Percentiles rank a stretch among this genome's conserved stretches.
Conservation (phyloP, 2,113 vertebrate genomes). For the Ictalurus punctatus region DNA sequence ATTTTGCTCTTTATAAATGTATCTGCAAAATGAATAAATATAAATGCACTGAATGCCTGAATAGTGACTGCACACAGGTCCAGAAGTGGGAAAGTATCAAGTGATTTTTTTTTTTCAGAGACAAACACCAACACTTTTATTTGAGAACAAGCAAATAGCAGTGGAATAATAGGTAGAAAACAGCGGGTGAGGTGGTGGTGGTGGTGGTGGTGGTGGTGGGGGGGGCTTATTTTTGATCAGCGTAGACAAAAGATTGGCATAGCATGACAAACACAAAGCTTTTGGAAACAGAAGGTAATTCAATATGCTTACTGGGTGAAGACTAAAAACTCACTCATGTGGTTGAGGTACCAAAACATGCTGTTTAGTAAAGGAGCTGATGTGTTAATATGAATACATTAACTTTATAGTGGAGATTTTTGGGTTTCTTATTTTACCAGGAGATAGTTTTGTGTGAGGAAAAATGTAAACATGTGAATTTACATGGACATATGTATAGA, state of each 20-base stretch:
- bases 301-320: not conserved
- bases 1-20: not conserved
- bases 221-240: not conserved
- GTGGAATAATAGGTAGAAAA: constrained; percentile 8
- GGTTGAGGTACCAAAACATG: not conserved
- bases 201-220: no score
- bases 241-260: not conserved
- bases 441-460: not conserved
- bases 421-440: not conserved
- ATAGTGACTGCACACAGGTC: not conserved
- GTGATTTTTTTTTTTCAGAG: not conserved
- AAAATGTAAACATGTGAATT: not conserved
- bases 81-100: not conserved
- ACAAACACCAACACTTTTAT: not conserved
- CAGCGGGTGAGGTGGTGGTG: no score
- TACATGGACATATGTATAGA: not conserved
- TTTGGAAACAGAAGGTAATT: not conserved
- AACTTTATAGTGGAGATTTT: not conserved
- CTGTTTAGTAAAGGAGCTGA: not conserved
- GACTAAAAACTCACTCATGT: not conserved
- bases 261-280: not conserved
- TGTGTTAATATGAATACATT: not conserved
- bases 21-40: not conserved
- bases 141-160: constrained; percentile 25
- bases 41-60: not conserved